phyloP scores from a whole-genome alignment of 2,797 vertebrate genomes.

The Mycteria americana region DNA sequence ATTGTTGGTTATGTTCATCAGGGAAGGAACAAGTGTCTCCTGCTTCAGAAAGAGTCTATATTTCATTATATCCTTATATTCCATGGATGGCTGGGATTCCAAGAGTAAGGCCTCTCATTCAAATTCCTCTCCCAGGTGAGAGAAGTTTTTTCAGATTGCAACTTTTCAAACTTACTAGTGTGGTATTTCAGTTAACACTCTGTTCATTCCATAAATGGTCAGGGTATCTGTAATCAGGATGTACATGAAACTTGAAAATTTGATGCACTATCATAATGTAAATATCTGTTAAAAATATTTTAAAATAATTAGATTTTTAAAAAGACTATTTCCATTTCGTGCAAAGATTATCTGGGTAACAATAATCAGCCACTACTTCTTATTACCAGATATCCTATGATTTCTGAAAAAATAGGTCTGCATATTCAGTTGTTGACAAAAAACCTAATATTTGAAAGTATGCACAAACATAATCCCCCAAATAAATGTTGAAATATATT shows the following conservation, averaged over 20 bases:
- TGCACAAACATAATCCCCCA: neutral
- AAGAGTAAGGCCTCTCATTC: neutral
- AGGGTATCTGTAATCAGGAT: neutral
- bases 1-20: neutral
- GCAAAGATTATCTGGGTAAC: neutral
- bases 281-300: neutral
- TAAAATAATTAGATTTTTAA: neutral
- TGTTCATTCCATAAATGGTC: neutral
- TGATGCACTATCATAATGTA: neutral
- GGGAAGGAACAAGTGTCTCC: neutral
- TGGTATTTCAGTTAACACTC: neutral
- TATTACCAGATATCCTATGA: neutral
- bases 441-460: neutral
- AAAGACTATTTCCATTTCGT: neutral
- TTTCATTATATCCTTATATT: neutral
- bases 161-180: neutral
- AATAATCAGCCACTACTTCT: neutral
- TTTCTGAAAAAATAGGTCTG: neutral
- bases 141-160: neutral
- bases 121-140: neutral
- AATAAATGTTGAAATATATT: neutral
- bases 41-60: neutral
- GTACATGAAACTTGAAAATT: neutral
- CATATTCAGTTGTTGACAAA: neutral
- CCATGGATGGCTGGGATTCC: neutral